A percentile compares a stretch with the other conserved stretches of the same genome.
These are phyloP conservation scores for Thaumatotibia leucotreta DNA, from an alignment of 1,140 invertebrate genomes.

Conservation along the genomic window DNA sequence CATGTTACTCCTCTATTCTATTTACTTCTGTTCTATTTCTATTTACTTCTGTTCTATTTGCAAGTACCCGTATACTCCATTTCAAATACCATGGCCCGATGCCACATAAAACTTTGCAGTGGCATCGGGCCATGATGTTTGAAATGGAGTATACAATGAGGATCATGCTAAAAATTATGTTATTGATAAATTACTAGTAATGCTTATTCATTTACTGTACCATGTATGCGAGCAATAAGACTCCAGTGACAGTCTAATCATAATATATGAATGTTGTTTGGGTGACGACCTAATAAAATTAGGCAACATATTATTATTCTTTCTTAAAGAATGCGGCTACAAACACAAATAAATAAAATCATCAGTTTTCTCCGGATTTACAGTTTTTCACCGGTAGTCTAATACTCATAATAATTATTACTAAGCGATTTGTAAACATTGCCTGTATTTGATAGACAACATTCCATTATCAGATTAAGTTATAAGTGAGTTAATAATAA, in stretches of 20 bases:
- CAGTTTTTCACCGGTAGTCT: background rate
- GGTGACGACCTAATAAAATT: background rate
- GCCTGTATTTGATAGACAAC: background rate
- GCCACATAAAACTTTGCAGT: no score
- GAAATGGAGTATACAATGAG: background rate
- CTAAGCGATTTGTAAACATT: background rate
- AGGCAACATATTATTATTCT: background rate
- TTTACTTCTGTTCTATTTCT: background rate
- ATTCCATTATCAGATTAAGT: slow-evolving; percentile 8
- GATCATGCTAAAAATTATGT: background rate
- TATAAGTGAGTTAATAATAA: slow-evolving; percentile 5
- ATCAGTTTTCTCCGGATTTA: background rate
- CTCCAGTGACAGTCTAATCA: background rate
- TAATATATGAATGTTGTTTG: background rate
- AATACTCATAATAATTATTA: background rate
- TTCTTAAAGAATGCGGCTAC: background rate
- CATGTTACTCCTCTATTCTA: background rate
- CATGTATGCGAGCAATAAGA: background rate
- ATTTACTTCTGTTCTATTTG: no score
- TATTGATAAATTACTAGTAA: background rate
- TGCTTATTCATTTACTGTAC: background rate
- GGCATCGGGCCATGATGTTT: no score
- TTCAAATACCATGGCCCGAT: no score
- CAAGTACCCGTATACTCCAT: no score
- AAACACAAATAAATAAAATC: background rate